A percentile compares a stretch with the other conserved stretches of the same genome.
These are phyloP conservation scores for rat (Rattus norvegicus) DNA, from an alignment of 2,113 vertebrate species.

Conservation along the genomic window DNA sequence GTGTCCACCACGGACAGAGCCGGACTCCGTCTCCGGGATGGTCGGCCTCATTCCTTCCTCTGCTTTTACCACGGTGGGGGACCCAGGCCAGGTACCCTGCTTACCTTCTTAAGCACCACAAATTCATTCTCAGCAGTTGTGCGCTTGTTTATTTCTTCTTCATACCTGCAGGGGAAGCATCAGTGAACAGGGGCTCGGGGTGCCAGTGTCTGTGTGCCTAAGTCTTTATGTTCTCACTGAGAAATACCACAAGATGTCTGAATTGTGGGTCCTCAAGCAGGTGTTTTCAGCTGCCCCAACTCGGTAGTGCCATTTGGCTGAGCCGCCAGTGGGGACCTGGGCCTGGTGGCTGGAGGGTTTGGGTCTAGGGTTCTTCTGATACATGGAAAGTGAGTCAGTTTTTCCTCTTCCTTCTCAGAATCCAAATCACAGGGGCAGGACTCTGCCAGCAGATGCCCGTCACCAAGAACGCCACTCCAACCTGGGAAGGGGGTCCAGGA, in stretches of 20 bases:
- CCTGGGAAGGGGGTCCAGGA: not conserved
- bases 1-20: not conserved
- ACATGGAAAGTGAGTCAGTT: not conserved
- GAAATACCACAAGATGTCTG: not conserved
- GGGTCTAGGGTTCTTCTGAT: not conserved
- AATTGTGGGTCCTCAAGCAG: not conserved
- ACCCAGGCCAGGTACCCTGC: not conserved
- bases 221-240: not conserved
- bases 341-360: not conserved
- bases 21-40: not conserved
- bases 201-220: not conserved
- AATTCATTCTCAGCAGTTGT: slow-evolving; percentile 92
- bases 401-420: not conserved
- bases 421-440: not conserved
- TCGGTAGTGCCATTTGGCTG: not conserved
- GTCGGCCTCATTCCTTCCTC: not conserved
- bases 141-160: slow-evolving; percentile 93
- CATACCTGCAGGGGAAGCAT: slow-evolving; percentile 85
- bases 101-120: slow-evolving; percentile 94
- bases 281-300: not conserved
- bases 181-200: not conserved
- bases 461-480: not conserved
- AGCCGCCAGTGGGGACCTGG: accelerated
- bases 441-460: accelerated
- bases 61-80: not conserved